Evolutionary conservation across 2,113 vertebrate species (phyloP).

Genomic region (Pteruthius melanotis): DNA sequence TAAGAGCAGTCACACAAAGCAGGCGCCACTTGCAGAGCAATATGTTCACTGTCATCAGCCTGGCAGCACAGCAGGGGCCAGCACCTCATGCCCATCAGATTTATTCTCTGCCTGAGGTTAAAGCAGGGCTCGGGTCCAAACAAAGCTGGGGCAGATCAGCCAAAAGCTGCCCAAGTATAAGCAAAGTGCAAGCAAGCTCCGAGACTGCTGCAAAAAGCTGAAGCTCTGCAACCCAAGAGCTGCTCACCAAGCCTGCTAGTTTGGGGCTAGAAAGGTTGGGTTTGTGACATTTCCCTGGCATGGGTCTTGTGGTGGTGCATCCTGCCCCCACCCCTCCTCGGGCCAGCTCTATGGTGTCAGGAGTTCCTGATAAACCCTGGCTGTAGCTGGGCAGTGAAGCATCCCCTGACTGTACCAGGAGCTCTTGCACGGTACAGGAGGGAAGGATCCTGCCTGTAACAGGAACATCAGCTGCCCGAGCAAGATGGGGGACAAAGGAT

Average conservation of each 20-base stretch:
- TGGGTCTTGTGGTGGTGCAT: not conserved
- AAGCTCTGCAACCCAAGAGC: not conserved
- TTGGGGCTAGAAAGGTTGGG: not conserved
- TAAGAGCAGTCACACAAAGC: slow-evolving; percentile 29
- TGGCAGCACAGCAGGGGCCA: not conserved
- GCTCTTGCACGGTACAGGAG: not conserved
- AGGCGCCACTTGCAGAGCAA: not conserved
- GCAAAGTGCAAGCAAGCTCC: not conserved
- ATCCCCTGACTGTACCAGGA: not conserved
- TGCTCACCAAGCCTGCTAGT: not conserved
- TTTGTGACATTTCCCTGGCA: not conserved
- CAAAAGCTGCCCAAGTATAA: not conserved
- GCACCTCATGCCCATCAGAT: slow-evolving; percentile 32
- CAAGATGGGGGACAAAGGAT: not conserved
- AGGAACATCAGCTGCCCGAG: not conserved
- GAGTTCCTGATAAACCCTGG: not conserved
- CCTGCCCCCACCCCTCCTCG: not conserved
- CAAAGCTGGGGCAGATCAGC: not conserved
- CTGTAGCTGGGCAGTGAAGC: not conserved
- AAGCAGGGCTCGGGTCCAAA: not conserved
- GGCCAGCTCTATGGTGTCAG: not conserved
- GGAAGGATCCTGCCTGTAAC: not conserved
- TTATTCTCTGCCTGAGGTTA: not conserved
- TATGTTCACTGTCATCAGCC: slow-evolving; percentile 5
- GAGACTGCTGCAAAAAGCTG: not conserved